These are phyloP conservation scores for Caradrina kadenii DNA, from an alignment of 2,888 invertebrate species.

Conservation along the genomic window DNA sequence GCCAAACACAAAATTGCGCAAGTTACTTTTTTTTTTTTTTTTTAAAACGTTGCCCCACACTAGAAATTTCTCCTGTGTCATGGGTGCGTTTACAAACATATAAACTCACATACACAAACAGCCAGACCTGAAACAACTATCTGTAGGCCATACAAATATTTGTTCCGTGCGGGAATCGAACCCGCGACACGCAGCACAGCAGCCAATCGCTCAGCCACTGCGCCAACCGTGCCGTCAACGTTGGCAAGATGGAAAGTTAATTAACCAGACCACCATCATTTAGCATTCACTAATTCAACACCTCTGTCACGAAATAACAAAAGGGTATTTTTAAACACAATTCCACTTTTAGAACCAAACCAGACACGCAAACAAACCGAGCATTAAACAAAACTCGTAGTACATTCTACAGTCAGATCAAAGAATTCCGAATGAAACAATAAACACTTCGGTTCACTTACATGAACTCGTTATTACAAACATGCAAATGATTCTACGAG, in stretches of 20 bases:
- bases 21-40: too few relatives aligned
- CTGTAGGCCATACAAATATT: too few relatives aligned
- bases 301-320: background rate
- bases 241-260: background rate
- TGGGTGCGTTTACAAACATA: too few relatives aligned
- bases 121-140: too few relatives aligned
- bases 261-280: background rate
- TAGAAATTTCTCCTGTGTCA: too few relatives aligned
- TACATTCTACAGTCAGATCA: constrained; percentile 28
- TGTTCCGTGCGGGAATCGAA: too few relatives aligned
- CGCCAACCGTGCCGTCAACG: too few relatives aligned
- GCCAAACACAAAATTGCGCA: too few relatives aligned
- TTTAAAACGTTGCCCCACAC: too few relatives aligned
- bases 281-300: background rate
- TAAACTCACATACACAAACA: too few relatives aligned
- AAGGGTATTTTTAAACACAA: constrained; percentile 8
- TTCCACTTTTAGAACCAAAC: constrained; percentile 17
- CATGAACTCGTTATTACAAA: constrained; percentile 7
- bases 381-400: constrained; percentile 32
- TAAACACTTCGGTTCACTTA: constrained; percentile 16
- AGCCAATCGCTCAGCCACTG: too few relatives aligned
- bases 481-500: background rate
- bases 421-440: constrained; percentile 25
- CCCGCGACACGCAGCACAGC: too few relatives aligned
- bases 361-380: constrained; percentile 24